Evolutionary conservation across 1,140 invertebrate species (phyloP).

Genomic region (Micrasema minimum): DNA sequence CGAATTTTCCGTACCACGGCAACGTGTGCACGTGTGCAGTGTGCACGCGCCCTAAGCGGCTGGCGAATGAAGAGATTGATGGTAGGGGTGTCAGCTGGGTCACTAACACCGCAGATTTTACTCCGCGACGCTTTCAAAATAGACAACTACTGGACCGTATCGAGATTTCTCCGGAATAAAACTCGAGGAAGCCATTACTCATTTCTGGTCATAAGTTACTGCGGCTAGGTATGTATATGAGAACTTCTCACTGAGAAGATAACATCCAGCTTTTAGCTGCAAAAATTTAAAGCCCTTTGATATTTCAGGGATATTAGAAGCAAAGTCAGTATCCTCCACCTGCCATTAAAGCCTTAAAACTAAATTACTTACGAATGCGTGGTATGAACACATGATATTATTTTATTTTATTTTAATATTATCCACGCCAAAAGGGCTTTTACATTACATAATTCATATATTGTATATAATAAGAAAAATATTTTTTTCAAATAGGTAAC

Average conservation of each 20-base stretch:
- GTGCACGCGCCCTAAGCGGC: not conserved
- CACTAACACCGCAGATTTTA: slow-evolving; percentile 12
- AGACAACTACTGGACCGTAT: slow-evolving; percentile 18
- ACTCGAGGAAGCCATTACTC: slow-evolving; percentile 42
- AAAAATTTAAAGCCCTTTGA: too few relatives aligned
- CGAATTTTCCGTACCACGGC: not conserved
- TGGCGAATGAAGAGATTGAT: slow-evolving; percentile 8
- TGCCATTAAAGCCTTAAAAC: not conserved
- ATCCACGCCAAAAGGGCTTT: too few relatives aligned
- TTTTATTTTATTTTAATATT: too few relatives aligned
- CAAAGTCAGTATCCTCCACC: not conserved
- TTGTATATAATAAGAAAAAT: too few relatives aligned
- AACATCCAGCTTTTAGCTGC: too few relatives aligned
- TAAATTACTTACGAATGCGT: not conserved
- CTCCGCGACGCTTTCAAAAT: slow-evolving; percentile 12
- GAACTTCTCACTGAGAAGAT: not conserved
- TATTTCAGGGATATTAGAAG: too few relatives aligned
- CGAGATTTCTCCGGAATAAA: slow-evolving; percentile 39
- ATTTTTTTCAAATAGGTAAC: too few relatives aligned
- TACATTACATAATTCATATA: too few relatives aligned
- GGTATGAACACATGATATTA: too few relatives aligned
- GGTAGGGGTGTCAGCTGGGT: slow-evolving; percentile 15
- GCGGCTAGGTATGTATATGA: not conserved
- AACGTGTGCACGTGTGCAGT: too few relatives aligned
- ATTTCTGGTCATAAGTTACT: slow-evolving; percentile 7